These are phyloP conservation scores for Protosalanx chinensis DNA, from an alignment of 2,797 vertebrate species.

Conservation along the genomic window DNA sequence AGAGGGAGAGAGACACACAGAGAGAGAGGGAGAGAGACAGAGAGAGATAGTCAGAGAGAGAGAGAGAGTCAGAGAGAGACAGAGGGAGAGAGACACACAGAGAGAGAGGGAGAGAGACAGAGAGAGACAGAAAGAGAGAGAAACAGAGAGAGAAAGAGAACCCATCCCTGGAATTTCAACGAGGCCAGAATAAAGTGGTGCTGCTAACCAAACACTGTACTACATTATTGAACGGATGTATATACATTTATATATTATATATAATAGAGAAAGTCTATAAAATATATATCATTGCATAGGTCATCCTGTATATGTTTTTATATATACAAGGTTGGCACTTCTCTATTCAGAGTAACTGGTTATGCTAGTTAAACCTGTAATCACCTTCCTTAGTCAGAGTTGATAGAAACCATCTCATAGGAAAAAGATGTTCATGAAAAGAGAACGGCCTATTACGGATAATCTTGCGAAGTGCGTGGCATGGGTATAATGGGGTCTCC, in stretches of 20 bases:
- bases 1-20: neutral
- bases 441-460: neutral
- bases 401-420: constrained; percentile 14
- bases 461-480: constrained; percentile 18
- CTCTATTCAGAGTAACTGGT: constrained; percentile 3
- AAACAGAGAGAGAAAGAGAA: constrained; percentile 11
- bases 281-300: too few species aligned
- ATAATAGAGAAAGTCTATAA: too few species aligned
- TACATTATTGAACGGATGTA: constrained; percentile 41
- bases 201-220: constrained; percentile 27
- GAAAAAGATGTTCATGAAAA: constrained; percentile 16
- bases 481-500: constrained; percentile 39
- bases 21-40: too few species aligned
- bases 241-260: too few species aligned
- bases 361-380: constrained; percentile 6
- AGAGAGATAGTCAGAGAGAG: constrained; percentile 8
- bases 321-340: neutral
- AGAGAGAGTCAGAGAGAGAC: too few species aligned
- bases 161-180: constrained; percentile 41
- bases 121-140: neutral
- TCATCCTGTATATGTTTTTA: too few species aligned
- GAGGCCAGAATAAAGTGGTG: constrained; percentile 33
- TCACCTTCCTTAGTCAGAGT: constrained; percentile 4
- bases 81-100: constrained; percentile 13
- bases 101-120: constrained; percentile 16